Evolutionary conservation across 2,113 vertebrate species (phyloP).

Genomic region (Neolamprologus tretocephalus): DNA sequence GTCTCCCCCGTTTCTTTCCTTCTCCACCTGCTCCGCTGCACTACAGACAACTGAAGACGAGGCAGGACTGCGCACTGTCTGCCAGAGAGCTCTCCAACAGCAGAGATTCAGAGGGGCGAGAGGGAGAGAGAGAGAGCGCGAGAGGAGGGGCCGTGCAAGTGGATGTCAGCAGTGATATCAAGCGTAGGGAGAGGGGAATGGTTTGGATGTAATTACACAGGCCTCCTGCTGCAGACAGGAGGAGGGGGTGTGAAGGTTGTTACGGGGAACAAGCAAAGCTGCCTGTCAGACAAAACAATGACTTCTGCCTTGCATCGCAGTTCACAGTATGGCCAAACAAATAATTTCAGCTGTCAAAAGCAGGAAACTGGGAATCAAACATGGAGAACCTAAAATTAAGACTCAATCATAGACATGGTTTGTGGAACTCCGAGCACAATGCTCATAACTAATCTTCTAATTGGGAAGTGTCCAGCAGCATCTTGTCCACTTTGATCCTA

Average conservation of each 20-base stretch:
- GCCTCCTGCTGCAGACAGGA: constrained; percentile 44
- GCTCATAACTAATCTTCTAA: background rate
- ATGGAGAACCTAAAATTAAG: background rate
- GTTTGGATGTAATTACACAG: constrained; percentile 59
- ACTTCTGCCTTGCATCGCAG: background rate
- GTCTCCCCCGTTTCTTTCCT: background rate
- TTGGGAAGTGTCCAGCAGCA: background rate
- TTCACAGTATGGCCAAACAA: background rate
- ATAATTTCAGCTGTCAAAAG: background rate
- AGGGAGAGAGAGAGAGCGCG: background rate
- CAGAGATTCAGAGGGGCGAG: background rate
- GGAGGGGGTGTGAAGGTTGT: constrained; percentile 2
- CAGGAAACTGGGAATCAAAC: background rate
- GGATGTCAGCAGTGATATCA: constrained; percentile 63
- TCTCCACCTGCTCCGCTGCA: constrained; percentile 23
- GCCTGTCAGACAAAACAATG: constrained; percentile 36
- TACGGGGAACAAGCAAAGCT: constrained; percentile 27
- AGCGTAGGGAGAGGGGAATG: constrained; percentile 32
- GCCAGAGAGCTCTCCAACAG: constrained; percentile 1
- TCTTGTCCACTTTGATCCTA: background rate
- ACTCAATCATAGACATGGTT: background rate
- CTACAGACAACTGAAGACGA: constrained; percentile 25
- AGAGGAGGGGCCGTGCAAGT: constrained; percentile 32
- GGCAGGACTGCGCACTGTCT: constrained; percentile 20
- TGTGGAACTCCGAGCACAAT: background rate